A percentile compares a stretch with the other conserved stretches of the same genome.
Evolutionary conservation across 1,140 invertebrate species (phyloP).

Genomic region (Drosophila tani): DNA sequence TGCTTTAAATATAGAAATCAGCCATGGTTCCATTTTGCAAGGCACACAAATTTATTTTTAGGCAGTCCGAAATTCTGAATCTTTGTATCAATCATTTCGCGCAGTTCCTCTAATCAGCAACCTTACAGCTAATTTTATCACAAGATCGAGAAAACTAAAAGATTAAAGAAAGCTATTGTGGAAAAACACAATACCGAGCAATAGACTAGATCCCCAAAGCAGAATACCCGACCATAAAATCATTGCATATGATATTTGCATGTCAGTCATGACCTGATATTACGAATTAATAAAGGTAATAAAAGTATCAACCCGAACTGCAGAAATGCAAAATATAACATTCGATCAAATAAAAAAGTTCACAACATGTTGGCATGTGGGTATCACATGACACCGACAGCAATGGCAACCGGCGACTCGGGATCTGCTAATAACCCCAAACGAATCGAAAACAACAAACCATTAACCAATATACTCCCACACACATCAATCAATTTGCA

Average conservation of each 20-base stretch:
- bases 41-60: constrained; percentile 31
- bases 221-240: no score
- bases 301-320: neutral
- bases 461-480: constrained; percentile 30
- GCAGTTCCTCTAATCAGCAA: neutral
- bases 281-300: neutral
- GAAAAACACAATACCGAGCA: neutral
- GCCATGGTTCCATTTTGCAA: constrained; percentile 16
- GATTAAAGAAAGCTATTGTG: neutral
- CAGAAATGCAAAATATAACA: constrained; percentile 17
- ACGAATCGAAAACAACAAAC: constrained; percentile 30
- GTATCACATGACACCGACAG: constrained; percentile 20
- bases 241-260: neutral
- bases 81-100: constrained; percentile 30
- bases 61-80: constrained; percentile 25
- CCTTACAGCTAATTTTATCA: constrained; percentile 8
- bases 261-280: neutral
- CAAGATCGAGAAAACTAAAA: neutral
- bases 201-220: no score
- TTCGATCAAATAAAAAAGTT: constrained; percentile 2
- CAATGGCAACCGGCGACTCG: constrained; percentile 7
- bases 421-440: constrained; percentile 20
- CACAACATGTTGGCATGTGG: constrained; percentile 4
- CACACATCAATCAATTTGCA: constrained; percentile 24
- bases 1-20: constrained; percentile 23